Evolutionary conservation across 2,113 vertebrate species (phyloP).

Genomic region (Leptocoma aspasia): DNA sequence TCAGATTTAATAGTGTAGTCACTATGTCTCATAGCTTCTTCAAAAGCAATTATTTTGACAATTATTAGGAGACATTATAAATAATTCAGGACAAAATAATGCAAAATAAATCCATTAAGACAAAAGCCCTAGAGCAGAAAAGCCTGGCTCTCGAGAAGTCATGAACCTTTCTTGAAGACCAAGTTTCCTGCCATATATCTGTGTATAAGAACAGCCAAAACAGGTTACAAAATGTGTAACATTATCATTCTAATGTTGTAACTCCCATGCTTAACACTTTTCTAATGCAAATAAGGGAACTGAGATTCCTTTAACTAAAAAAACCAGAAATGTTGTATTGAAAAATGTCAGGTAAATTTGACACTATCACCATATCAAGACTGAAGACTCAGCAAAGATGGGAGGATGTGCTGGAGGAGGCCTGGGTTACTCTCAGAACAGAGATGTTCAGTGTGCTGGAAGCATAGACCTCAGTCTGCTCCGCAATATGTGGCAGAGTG

Average conservation of each 20-base stretch:
- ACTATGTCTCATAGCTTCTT: not conserved
- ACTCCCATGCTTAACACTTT: not conserved
- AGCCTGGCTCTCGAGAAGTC: fast-evolving
- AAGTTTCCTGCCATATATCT: not conserved
- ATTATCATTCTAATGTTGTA: not conserved
- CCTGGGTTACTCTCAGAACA: not conserved
- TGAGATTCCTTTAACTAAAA: not conserved
- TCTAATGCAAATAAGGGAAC: not conserved
- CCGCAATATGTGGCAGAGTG: not conserved
- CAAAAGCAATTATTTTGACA: not conserved
- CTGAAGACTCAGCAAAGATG: not conserved
- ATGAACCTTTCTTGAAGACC: not conserved
- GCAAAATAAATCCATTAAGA: constrained; percentile 5
- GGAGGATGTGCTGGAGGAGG: not conserved
- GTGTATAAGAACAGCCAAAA: fast-evolving
- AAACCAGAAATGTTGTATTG: not conserved
- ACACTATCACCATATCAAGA: not conserved
- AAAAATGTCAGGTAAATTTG: not conserved
- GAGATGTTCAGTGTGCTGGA: not conserved
- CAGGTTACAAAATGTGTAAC: not conserved
- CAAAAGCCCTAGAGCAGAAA: not conserved
- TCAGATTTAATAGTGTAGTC: not conserved
- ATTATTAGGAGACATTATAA: not conserved
- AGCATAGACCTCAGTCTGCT: not conserved
- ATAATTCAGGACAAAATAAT: not conserved